Evolutionary conservation across 2,888 invertebrate genomes (phyloP), one percentile per base, ranked within the genome.

Genomic region (Idaea straminata): DNA sequence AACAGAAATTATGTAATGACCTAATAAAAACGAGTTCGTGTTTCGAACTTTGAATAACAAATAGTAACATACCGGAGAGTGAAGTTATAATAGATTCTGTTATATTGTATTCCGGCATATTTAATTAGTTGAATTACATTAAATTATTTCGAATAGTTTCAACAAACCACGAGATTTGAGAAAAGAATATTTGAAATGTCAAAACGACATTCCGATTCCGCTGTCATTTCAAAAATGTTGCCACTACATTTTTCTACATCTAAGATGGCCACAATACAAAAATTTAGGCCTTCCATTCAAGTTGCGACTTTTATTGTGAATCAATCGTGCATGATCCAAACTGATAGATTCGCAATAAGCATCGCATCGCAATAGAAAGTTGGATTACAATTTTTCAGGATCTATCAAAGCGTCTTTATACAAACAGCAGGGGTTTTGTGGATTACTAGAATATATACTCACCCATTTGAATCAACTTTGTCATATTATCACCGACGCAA

Each of bases 381-480:
- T 3, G 25, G 25, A 25, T 25, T 25, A 25, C 25, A 25, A 25
- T 25, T 25, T 25, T 25, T 25, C 25, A 25, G 25, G 25, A 25
- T 25, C 25, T 25, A 25, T 25, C 25, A 25, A 25, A 25, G 25
- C 25, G 25, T 25, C 25, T 25, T 25, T 25, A 2, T 25, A 25
- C 25, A 25, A 25, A 25, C 25, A 25, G 3, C 25, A 25, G 25
- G 25, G 25, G 1, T 25, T 25, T 25, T 25, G 25, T 47, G 47
- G 47, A 10, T 47, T 2, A 10, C 13, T 6, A 13, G 47, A 25
- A 59, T 65, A 65, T 58, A 10, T 59, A 72, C 74, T 78, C 80
- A 90, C 92, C 88, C 89, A 91, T 87, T 82, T 91, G 91, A 69
- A 91, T 86, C 13, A 90, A 83, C 74, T 85, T 90, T 13, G 89